Conservation (phyloP, 2,113 vertebrate genomes). For the Tamias sibiricus region DNA sequence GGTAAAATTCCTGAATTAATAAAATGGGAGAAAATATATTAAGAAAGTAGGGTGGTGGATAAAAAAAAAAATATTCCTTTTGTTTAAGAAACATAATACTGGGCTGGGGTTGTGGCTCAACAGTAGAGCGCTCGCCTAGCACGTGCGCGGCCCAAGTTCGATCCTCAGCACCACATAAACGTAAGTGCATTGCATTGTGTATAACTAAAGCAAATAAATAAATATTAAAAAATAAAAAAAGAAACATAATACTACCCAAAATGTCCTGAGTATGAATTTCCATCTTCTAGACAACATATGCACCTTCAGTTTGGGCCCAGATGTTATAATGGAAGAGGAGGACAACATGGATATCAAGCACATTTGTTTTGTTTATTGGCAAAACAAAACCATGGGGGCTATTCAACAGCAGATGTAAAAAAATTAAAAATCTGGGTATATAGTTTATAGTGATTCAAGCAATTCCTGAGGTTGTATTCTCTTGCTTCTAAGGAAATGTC, state of each 20-base stretch:
- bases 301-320: not conserved
- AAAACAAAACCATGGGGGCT: not conserved
- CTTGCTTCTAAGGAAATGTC: not conserved
- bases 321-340: not conserved
- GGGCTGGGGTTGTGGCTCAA: no score
- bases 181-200: no score
- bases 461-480: constrained; percentile 52
- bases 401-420: not conserved
- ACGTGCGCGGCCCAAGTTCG: no score
- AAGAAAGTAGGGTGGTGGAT: not conserved
- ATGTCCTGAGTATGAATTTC: not conserved
- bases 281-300: not conserved
- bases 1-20: not conserved
- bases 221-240: no score
- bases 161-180: no score
- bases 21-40: not conserved
- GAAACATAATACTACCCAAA: not conserved
- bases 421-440: not conserved
- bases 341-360: not conserved
- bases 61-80: not conserved
- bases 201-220: no score
- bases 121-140: no score
- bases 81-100: not conserved
- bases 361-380: not conserved
- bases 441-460: not conserved